A percentile compares a stretch with the other conserved stretches of the same genome.
Evolutionary conservation across 1,140 invertebrate genomes (phyloP).

Genomic region (Heliothis subflexa): DNA sequence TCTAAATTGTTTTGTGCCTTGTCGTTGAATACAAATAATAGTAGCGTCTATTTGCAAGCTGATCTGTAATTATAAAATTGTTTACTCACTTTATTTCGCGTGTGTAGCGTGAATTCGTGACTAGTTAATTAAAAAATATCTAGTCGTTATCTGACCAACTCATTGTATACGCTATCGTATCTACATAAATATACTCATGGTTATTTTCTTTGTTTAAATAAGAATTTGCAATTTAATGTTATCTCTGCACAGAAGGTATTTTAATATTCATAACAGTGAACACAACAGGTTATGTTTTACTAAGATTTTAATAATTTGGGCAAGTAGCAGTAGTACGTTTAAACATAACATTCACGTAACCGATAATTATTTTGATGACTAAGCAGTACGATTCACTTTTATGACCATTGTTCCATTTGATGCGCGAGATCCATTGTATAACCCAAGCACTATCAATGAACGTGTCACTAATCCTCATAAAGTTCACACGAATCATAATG

Average conservation of each 20-base stretch:
- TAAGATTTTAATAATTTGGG: too few species aligned
- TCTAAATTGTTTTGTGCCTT: conserved; percentile 9
- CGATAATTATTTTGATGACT: too few species aligned
- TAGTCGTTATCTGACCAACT: conserved; percentile 17
- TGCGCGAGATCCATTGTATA: neutral
- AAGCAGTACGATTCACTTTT: neutral
- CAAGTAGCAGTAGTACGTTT: too few species aligned
- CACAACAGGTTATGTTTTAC: too few species aligned
- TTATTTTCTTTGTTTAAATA: neutral
- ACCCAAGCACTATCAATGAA: neutral
- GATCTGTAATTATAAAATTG: conserved; percentile 25
- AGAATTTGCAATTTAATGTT: neutral
- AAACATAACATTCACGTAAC: too few species aligned
- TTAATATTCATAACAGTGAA: neutral
- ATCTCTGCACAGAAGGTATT: neutral
- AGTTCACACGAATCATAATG: neutral
- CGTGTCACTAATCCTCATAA: neutral
- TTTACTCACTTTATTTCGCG: conserved; percentile 16
- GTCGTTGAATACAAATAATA: conserved; percentile 7
- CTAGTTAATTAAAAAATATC: conserved; percentile 11
- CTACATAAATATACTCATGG: conserved; percentile 15
- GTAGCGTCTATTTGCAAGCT: conserved; percentile 16
- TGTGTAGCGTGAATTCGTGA: conserved; percentile 20
- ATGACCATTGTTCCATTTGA: neutral
- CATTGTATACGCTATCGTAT: conserved; percentile 11